Evolutionary conservation across 2,113 vertebrate species (phyloP), one percentile per base, ranked within the genome.

Genomic region (Myocastor coypus): DNA sequence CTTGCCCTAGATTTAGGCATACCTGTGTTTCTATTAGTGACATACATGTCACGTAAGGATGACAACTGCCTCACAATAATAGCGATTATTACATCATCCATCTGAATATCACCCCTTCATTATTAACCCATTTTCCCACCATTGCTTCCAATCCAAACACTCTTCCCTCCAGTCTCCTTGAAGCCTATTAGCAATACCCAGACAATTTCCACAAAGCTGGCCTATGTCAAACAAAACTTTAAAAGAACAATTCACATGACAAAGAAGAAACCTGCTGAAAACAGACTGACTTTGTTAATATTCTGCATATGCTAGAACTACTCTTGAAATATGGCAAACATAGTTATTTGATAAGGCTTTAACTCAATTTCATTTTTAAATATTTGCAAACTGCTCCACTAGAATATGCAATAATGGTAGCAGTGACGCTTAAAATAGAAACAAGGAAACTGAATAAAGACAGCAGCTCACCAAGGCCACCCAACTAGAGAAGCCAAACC

Each of bases 311-410:
- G 84, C 84, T 81, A 89, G 34, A 91, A 78, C 32, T 85, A 46
- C 28, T 91, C 81, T 55, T 80, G 77, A 92, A 83, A 55, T 78
- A 52, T 59, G 13, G 78, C 93, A 89, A 63, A 77, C 83, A 40
- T 89, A 40, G 77, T 92, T 81, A 83, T 87, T 84, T 87, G 94
- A 97, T 89, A 95, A 94, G 84, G 83, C 61, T 94, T 92, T 95
- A 92, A 91, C 71, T 91, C 89, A 50, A 89, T 87, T 87, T 96
- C 64, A 89, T 96, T 96, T 92, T 95, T 91, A 94, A 96, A 93
- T 95, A 96, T 97, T 91, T 97, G 87, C 87, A 94, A 82, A 96
- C 94, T 94, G 95, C 83, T 97, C 96, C 59, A 68, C 89, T 42
- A 84, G 93, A 92, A 93, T 64, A 84, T 28, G 55, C 80, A 95